Evolutionary conservation across 2,797 vertebrate genomes (phyloP).

Genomic region (Gobio occitaniae): DNA sequence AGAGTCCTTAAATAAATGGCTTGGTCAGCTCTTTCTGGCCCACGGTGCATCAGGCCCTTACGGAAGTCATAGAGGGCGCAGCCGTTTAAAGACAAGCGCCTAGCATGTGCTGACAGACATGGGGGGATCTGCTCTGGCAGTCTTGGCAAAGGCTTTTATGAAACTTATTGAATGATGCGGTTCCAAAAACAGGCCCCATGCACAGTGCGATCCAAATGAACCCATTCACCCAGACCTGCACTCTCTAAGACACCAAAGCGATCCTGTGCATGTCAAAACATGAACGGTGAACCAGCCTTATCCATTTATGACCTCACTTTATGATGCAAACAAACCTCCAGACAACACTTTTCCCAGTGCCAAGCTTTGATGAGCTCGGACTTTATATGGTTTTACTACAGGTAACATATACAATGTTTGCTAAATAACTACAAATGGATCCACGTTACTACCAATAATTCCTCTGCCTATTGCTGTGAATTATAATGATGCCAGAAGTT

Average conservation of each 20-base stretch:
- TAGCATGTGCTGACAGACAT: constrained; percentile 64
- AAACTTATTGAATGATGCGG: constrained; percentile 57
- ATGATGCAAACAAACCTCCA: constrained; percentile 29
- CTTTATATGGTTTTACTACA: constrained; percentile 2
- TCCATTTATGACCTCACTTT: not conserved
- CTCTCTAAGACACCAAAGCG: not conserved
- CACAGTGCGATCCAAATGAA: constrained; percentile 58
- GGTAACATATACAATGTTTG: not conserved
- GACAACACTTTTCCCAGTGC: not conserved
- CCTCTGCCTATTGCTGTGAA: not conserved
- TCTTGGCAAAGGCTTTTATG: constrained; percentile 62
- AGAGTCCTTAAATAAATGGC: constrained; percentile 59
- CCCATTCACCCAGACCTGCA: constrained; percentile 55
- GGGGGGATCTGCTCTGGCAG: constrained; percentile 56
- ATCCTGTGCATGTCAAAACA: constrained; percentile 26
- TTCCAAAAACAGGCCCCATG: constrained; percentile 59
- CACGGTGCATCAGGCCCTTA: constrained; percentile 36
- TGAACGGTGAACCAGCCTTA: not conserved
- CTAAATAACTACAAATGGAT: not conserved
- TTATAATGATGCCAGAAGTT: constrained; percentile 6
- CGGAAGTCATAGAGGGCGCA: constrained; percentile 56
- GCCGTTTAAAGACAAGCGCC: constrained; percentile 61
- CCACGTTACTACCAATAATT: not conserved
- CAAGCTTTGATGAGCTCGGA: not conserved
- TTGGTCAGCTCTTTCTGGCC: constrained; percentile 46